Evolutionary conservation across 2,888 invertebrate species (phyloP).

Genomic region (Leptogaster cylindrica): DNA sequence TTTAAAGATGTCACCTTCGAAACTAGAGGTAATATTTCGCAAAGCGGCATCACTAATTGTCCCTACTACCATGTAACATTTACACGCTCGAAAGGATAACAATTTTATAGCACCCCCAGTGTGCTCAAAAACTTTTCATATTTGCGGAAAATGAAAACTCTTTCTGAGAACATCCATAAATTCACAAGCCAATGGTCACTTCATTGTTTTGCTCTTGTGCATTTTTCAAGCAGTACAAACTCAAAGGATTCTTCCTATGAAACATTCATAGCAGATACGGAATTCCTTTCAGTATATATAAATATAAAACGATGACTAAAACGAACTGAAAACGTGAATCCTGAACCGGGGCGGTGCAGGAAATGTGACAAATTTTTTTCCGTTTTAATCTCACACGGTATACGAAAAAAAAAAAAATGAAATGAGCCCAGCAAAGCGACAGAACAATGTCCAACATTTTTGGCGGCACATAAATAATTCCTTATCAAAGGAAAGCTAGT

Average conservation of each 20-base stretch:
- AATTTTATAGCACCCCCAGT: background rate
- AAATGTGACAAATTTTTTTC: conserved; percentile 23
- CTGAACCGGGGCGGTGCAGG: too few species aligned
- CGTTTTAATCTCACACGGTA: conserved; percentile 9
- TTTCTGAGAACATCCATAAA: background rate
- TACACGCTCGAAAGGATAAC: background rate
- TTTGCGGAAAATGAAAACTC: conserved; percentile 15
- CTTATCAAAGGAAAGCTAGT: conserved; percentile 46
- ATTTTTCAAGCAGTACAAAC: background rate
- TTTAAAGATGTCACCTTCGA: conserved; percentile 30
- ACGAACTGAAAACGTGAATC: conserved; percentile 5
- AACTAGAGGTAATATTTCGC: conserved; percentile 39
- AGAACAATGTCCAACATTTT: conserved; percentile 44
- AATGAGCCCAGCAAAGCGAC: conserved; percentile 25
- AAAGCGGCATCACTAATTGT: conserved; percentile 33
- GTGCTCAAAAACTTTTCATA: conserved; percentile 3
- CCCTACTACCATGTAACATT: conserved; percentile 15
- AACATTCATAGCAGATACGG: conserved; percentile 13
- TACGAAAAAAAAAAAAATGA: conserved; percentile 26
- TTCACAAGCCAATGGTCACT: conserved; percentile 1
- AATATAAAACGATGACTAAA: background rate
- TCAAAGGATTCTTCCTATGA: conserved; percentile 1
- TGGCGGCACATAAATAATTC: conserved; percentile 48
- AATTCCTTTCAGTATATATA: background rate
- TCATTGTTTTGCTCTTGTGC: background rate